Percentiles rank a stretch among this genome's conserved stretches.
Conservation (phyloP, 1,140 invertebrate genomes). For the Arion vulgaris region DNA sequence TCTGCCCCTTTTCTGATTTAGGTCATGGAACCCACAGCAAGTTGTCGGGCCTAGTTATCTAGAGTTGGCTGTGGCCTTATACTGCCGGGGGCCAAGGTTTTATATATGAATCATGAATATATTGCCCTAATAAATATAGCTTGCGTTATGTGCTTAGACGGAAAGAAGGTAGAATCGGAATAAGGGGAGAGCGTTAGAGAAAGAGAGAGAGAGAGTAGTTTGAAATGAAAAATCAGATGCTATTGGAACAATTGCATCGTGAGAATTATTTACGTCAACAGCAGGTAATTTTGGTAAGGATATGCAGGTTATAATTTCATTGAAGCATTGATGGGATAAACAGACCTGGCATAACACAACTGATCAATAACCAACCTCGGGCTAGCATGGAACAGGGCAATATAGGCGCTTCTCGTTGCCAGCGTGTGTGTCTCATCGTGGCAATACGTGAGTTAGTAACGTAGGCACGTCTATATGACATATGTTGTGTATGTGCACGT, state of each 20-base stretch:
- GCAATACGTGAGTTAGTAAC: too few species aligned
- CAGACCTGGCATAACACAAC: not conserved
- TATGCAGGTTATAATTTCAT: constrained; percentile 10
- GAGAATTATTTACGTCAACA: not conserved
- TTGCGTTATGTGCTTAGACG: too few species aligned
- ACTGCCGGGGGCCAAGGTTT: too few species aligned
- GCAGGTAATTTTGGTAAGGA: not conserved
- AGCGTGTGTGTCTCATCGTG: not conserved
- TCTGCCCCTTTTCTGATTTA: too few species aligned
- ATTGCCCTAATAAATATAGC: too few species aligned
- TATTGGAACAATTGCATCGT: not conserved
- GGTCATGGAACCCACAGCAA: too few species aligned
- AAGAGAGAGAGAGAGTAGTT: not conserved
- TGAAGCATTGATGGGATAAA: constrained; percentile 9
- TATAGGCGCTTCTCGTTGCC: not conserved
- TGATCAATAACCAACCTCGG: not conserved
- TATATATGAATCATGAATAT: too few species aligned
- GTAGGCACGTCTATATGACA: not conserved
- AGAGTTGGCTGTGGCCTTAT: too few species aligned
- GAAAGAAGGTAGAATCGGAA: too few species aligned
- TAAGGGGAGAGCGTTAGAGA: not conserved
- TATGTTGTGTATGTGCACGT: not conserved
- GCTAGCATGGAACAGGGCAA: not conserved
- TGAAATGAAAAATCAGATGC: too few species aligned
- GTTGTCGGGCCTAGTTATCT: too few species aligned